Evolutionary conservation across 1,140 invertebrate genomes (phyloP).

Genomic region (Bombus turneri): DNA sequence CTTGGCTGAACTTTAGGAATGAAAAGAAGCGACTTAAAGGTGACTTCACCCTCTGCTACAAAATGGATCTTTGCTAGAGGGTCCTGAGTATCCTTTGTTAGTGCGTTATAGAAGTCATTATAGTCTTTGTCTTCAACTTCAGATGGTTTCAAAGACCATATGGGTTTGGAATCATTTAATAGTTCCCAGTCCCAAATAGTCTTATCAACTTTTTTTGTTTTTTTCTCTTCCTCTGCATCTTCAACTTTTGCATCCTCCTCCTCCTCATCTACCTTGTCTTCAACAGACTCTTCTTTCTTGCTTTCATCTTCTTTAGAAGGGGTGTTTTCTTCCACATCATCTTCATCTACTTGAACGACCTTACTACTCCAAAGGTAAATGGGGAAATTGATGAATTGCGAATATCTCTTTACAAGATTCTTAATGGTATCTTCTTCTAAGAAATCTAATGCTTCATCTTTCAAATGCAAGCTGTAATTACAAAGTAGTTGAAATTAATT

Average conservation of each 20-base stretch:
- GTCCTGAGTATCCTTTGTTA: slow-evolving; percentile 95
- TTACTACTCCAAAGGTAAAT: slow-evolving; percentile 98
- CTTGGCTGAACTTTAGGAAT: slow-evolving; percentile 94
- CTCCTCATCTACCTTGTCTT: slow-evolving; percentile 86
- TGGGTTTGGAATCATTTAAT: slow-evolving; percentile 97
- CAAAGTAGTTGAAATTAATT: neutral
- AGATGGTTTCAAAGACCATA: slow-evolving; percentile 96
- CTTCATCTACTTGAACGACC: slow-evolving; percentile 94
- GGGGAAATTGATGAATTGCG: slow-evolving; percentile 99
- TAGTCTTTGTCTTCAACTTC: slow-evolving; percentile 96
- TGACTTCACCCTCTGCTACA: slow-evolving; percentile 98
- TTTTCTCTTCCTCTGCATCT: slow-evolving; percentile 85
- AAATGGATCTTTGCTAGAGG: slow-evolving; percentile 97
- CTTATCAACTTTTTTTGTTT: slow-evolving; percentile 95
- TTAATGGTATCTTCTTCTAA: slow-evolving; percentile 95
- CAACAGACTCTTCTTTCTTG: slow-evolving; percentile 83
- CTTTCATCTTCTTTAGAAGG: slow-evolving; percentile 83
- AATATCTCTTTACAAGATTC: slow-evolving; percentile 97
- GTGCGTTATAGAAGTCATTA: slow-evolving; percentile 95
- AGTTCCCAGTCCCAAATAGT: slow-evolving; percentile 99
- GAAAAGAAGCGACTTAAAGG: slow-evolving; percentile 97
- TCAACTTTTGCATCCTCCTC: slow-evolving; percentile 86
- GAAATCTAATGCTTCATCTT: slow-evolving; percentile 98
- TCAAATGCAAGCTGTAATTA: slow-evolving; percentile 91
- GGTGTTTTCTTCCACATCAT: slow-evolving; percentile 81